Evolutionary conservation across 2,888 invertebrate species (phyloP).

Genomic region (Sclerodermus sp.): DNA sequence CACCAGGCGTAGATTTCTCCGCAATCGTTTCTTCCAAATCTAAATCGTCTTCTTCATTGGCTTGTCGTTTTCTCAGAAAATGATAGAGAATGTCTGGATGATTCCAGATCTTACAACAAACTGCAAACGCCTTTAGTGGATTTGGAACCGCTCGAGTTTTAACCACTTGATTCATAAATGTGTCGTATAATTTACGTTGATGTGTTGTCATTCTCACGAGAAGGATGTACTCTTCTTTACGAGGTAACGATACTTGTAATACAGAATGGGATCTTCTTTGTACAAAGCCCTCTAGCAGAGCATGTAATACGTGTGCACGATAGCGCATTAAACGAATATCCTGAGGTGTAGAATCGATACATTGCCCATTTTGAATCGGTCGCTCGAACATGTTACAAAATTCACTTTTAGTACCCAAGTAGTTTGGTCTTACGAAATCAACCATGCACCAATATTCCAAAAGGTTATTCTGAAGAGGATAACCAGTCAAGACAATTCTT

Average conservation of each 20-base stretch:
- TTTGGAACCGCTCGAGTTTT: slow-evolving; percentile 86
- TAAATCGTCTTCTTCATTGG: slow-evolving; percentile 76
- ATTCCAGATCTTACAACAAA: slow-evolving; percentile 98
- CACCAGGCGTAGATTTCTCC: slow-evolving; percentile 52
- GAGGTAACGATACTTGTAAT: slow-evolving; percentile 87
- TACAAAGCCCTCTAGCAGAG: slow-evolving; percentile 92
- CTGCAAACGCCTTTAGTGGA: slow-evolving; percentile 96
- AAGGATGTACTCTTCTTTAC: slow-evolving; percentile 93
- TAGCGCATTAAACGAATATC: slow-evolving; percentile 94
- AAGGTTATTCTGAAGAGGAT: slow-evolving; percentile 96
- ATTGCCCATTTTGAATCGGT: slow-evolving; percentile 98
- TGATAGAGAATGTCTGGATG: slow-evolving; percentile 91
- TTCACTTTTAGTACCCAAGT: slow-evolving; percentile 93
- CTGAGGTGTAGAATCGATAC: slow-evolving; percentile 92
- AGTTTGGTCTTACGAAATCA: slow-evolving; percentile 97
- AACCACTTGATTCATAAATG: slow-evolving; percentile 91
- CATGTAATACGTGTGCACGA: slow-evolving; percentile 93
- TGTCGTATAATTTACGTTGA: slow-evolving; percentile 87
- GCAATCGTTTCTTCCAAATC: slow-evolving; percentile 79
- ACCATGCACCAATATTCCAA: slow-evolving; percentile 99
- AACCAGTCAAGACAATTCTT: slow-evolving; percentile 94
- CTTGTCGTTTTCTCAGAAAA: slow-evolving; percentile 79
- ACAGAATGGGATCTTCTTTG: slow-evolving; percentile 94
- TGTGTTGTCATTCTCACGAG: slow-evolving; percentile 84
- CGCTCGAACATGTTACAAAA: slow-evolving; percentile 99